Evolutionary conservation across 2,888 invertebrate species (phyloP).

Genomic region (Heteromyza rotundicornis): DNA sequence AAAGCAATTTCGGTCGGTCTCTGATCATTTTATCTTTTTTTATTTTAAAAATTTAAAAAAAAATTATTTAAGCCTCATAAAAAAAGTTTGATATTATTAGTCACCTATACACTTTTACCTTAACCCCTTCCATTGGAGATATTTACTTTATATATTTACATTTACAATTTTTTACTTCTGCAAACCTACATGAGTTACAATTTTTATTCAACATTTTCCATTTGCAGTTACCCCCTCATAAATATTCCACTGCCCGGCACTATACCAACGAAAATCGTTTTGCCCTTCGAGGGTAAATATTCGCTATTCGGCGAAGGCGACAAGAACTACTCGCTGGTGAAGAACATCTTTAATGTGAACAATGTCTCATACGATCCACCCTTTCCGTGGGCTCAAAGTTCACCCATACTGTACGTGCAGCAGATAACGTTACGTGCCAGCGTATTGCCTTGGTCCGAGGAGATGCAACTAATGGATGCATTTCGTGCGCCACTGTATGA

Average conservation of each 20-base stretch:
- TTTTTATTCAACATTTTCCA: no score
- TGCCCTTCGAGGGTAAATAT: constrained; percentile 64
- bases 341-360: constrained; percentile 42
- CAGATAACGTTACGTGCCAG: constrained; percentile 78
- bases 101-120: no score
- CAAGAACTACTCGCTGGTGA: constrained; percentile 42
- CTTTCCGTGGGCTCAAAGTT: constrained; percentile 69
- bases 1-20: no score
- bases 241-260: constrained; percentile 91
- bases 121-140: no score
- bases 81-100: no score
- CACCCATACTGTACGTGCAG: constrained; percentile 73
- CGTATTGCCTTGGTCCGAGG: constrained; percentile 86
- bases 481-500: constrained; percentile 89
- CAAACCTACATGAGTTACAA: no score
- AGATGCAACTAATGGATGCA: constrained; percentile 85
- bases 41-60: no score
- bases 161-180: no score
- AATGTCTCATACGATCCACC: constrained; percentile 58
- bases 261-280: constrained; percentile 75
- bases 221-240: constrained; percentile 83
- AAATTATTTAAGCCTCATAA: no score
- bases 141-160: no score
- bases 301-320: constrained; percentile 46
- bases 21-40: no score